Percentiles rank a stretch among this genome's conserved stretches.
phyloP scores from a whole-genome alignment of 2,113 vertebrate genomes.

The Seriola quinqueradiata region DNA sequence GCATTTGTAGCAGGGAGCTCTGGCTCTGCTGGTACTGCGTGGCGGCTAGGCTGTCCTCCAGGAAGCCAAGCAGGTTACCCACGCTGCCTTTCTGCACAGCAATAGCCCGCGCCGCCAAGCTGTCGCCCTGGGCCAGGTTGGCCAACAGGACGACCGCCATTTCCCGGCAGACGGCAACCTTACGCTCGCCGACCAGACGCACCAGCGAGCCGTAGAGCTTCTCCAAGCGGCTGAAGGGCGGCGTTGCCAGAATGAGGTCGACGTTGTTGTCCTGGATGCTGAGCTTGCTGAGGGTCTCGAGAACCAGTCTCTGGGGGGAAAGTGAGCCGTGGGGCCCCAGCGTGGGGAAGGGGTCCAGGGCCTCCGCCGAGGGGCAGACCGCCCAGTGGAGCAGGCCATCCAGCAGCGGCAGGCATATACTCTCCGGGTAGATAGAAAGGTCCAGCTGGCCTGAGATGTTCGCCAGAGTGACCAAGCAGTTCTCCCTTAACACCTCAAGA shows the following conservation, averaged over 20 bases:
- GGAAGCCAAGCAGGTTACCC: constrained; percentile 96
- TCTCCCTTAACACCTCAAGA: constrained; percentile 96
- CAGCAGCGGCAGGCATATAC: constrained; percentile 97
- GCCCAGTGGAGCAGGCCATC: constrained; percentile 99
- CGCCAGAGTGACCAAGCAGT: constrained; percentile 96
- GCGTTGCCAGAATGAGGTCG: constrained; percentile 98
- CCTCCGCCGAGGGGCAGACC: constrained; percentile 97
- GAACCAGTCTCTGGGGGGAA: constrained; percentile 98
- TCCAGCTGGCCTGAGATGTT: constrained; percentile 99
- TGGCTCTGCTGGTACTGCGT: constrained; percentile 98
- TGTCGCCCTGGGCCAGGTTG: constrained; percentile 97
- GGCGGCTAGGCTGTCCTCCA: constrained; percentile 98
- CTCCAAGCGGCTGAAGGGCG: constrained; percentile 97
- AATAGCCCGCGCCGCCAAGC: constrained; percentile 93
- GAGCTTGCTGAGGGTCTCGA: constrained; percentile 99
- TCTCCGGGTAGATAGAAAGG: constrained; percentile 96
- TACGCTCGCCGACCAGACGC: constrained; percentile 97
- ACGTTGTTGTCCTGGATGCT: constrained; percentile 99
- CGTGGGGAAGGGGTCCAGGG: constrained; percentile 96
- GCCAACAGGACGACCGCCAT: constrained; percentile 99
- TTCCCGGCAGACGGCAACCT: constrained; percentile 97
- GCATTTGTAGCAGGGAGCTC: constrained; percentile 92
- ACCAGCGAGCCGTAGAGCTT: constrained; percentile 97
- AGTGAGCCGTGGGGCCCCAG: constrained; percentile 94
- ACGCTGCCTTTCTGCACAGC: constrained; percentile 98